phyloP scores from a whole-genome alignment of 2,797 vertebrate genomes.

The Notolepis coatsorum region DNA sequence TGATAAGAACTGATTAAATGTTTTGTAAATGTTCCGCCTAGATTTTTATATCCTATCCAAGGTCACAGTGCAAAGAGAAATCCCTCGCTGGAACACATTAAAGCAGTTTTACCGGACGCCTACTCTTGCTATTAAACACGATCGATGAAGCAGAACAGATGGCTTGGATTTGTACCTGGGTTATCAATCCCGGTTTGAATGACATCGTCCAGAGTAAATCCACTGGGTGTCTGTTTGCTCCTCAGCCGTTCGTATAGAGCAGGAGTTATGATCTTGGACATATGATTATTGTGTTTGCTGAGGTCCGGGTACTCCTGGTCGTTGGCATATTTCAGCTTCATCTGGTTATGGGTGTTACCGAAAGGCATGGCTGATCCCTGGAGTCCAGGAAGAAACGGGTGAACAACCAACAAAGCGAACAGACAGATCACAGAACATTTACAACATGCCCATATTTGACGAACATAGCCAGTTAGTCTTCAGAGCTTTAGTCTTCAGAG shows the following conservation, averaged over 20 bases:
- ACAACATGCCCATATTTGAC: neutral
- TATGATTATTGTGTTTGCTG: conserved; percentile 93
- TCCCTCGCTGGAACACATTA: neutral
- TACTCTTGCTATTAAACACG: neutral
- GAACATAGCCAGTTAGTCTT: neutral
- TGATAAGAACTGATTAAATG: neutral
- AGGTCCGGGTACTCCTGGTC: conserved; percentile 92
- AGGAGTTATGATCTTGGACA: conserved; percentile 92
- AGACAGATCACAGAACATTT: neutral
- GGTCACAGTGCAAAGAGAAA: conserved; percentile 58
- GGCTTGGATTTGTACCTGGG: conserved; percentile 85
- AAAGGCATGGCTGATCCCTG: conserved; percentile 92
- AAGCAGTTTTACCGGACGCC: neutral
- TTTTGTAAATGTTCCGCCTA: neutral
- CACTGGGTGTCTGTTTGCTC: conserved; percentile 89
- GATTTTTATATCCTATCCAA: conserved; percentile 37
- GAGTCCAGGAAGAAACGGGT: conserved; percentile 35
- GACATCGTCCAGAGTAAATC: conserved; percentile 93
- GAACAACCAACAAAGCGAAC: conserved; percentile 3
- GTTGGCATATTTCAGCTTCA: conserved; percentile 85
- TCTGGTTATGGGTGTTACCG: conserved; percentile 92
- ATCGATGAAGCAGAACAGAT: conserved; percentile 35
- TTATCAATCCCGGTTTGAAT: conserved; percentile 98
- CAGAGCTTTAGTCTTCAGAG: neutral
- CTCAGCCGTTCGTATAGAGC: conserved; percentile 88